Conservation (phyloP, 2,113 vertebrate genomes). For the Arenaria interpres region DNA sequence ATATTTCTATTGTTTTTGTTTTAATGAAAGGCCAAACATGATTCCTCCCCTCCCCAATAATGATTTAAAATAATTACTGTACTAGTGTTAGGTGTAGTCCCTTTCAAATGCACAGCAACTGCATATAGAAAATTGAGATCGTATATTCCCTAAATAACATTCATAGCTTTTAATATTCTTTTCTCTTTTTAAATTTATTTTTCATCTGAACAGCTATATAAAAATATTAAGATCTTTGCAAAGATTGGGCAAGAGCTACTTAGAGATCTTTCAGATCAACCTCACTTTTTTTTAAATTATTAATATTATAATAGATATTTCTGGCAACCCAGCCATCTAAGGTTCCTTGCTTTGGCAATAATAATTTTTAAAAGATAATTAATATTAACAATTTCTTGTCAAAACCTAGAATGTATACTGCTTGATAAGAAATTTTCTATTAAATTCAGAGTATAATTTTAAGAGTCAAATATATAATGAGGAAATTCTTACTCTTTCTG, state of each 20-base stretch:
- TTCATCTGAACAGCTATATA: background rate
- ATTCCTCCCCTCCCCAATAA: background rate
- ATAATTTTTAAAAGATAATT: slow-evolving; percentile 60
- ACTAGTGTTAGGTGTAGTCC: background rate
- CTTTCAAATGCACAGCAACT: background rate
- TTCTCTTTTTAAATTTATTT: background rate
- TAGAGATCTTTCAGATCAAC: slow-evolving; percentile 17
- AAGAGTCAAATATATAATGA: slow-evolving; percentile 6
- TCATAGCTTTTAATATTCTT: background rate
- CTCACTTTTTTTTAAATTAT: slow-evolving; percentile 41
- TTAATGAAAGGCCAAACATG: background rate
- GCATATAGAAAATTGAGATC: background rate
- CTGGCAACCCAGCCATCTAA: slow-evolving; percentile 54
- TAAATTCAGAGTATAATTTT: slow-evolving; percentile 28
- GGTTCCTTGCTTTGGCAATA: slow-evolving; percentile 17
- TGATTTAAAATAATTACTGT: background rate
- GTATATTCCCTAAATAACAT: background rate
- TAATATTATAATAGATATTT: slow-evolving; percentile 60
- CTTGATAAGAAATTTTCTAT: background rate
- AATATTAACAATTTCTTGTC: slow-evolving; percentile 63
- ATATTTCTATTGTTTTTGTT: background rate
- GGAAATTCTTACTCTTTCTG: background rate
- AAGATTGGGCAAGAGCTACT: background rate
- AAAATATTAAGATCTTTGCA: background rate
- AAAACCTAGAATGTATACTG: slow-evolving; percentile 43